Evolutionary conservation across 2,888 invertebrate species (phyloP).

Genomic region (Yponomeuta cagnagella): DNA sequence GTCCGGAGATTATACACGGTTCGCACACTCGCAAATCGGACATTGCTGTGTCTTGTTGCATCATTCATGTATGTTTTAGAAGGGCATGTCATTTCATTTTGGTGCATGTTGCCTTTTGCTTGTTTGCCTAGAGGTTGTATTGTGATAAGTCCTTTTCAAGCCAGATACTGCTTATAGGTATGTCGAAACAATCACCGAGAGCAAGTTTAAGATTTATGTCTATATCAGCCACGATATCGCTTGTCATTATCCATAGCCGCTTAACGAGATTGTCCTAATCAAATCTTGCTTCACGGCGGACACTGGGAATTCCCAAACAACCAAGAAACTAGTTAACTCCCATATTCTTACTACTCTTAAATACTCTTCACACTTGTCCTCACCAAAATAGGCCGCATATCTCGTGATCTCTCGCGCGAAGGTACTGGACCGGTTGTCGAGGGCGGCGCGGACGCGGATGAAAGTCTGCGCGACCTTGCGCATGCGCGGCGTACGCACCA

Average conservation of each 20-base stretch:
- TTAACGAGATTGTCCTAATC: too few relatives aligned
- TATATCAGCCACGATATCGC: too few relatives aligned
- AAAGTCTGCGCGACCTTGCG: constrained; percentile 46
- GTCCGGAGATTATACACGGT: background rate
- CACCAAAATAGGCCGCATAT: background rate
- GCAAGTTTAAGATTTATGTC: too few relatives aligned
- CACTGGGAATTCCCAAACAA: too few relatives aligned
- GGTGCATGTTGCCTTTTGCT: background rate
- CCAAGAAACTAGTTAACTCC: background rate
- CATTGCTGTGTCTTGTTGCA: background rate
- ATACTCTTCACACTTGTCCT: background rate
- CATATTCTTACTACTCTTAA: background rate
- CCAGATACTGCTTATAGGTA: too few relatives aligned
- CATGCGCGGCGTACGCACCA: constrained; percentile 17
- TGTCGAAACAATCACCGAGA: too few relatives aligned
- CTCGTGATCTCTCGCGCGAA: constrained; percentile 9
- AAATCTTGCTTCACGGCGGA: too few relatives aligned
- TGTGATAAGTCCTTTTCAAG: too few relatives aligned
- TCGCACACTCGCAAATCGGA: background rate
- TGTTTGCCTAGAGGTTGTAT: background rate
- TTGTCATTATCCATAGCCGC: too few relatives aligned
- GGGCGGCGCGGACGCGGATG: constrained; percentile 25
- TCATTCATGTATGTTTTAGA: background rate
- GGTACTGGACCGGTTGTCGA: constrained; percentile 4
- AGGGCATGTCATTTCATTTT: background rate